Evolutionary conservation across 2,797 vertebrate genomes (phyloP).

Genomic region (Lepus oiostolus): DNA sequence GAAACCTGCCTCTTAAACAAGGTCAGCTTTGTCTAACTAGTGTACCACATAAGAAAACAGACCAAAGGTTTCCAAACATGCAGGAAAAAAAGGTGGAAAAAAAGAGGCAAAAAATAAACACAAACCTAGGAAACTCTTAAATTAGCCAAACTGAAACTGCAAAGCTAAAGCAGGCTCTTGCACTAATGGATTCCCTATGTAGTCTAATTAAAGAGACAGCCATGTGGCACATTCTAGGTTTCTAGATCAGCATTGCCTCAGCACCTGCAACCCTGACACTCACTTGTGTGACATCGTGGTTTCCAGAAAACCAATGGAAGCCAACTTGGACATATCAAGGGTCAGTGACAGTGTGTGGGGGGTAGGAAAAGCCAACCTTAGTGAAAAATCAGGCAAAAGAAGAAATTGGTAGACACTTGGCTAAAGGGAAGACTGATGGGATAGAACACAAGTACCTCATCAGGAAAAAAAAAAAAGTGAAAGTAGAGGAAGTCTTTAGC

Average conservation of each 20-base stretch:
- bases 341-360: background rate
- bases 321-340: conserved; percentile 58
- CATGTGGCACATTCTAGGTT: background rate
- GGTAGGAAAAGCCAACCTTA: background rate
- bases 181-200: conserved; percentile 25
- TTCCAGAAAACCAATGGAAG: conserved; percentile 69
- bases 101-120: conserved; percentile 34
- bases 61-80: conserved; percentile 37
- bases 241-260: background rate
- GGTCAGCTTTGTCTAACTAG: conserved; percentile 36
- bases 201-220: conserved; percentile 49
- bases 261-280: conserved; percentile 5
- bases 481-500: conserved; percentile 21
- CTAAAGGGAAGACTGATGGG: conserved; percentile 57
- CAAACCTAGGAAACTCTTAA: background rate
- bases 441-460: conserved; percentile 54
- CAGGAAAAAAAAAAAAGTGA: conserved; percentile 41
- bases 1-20: conserved; percentile 48
- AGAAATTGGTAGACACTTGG: conserved; percentile 65
- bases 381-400: background rate
- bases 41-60: background rate
- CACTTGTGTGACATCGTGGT: background rate
- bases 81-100: background rate
- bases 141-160: conserved; percentile 15
- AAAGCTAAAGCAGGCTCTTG: background rate